Evolutionary conservation across 2,888 invertebrate species (phyloP), one percentile per base, ranked within the genome.

Genomic region (Cetonia aurata): DNA sequence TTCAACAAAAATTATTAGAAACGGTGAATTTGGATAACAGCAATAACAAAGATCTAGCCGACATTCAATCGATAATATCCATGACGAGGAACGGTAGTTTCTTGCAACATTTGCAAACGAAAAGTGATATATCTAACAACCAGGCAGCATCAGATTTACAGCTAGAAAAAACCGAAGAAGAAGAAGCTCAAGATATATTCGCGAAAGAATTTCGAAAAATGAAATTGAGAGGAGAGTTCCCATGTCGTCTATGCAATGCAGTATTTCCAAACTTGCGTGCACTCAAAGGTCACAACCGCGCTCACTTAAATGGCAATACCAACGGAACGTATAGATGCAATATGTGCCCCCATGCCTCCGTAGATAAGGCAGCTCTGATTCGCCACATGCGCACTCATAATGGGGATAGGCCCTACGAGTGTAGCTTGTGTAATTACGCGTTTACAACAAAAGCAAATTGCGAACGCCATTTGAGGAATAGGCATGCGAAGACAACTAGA

Each of bases 381-480:
- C 90, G 96, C 17, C 98, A 98, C 80, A 92, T 98, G 90, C 88
- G 97, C 52, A 95, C 95, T 0, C 98, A 98, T 85, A 98, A 96
- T 80, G 98, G 98, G 0, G 97, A 98, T 79, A 88, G 97, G 10
- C 98, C 98, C 0, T 98, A 95, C 81, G 96, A 96, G 83, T 98
- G 98, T 81, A 91, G 93, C 0, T 89, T 97, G n/a, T 98, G 98
- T 84, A 95, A 95, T 80, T 97, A 96, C 81, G 96, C 97, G 1
- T 98, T 98, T 84, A 98, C 98, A 31, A 98, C 98, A 0, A 97
- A 98, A 86, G 97, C 98, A 0, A 98, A 98, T 82, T 98, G 98
- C 83, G 98, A 98, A 85, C 88, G 98, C 6, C 98, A 98, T 83
- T 88, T 98, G 77, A 88, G 96, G 75, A 98, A 98, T 83, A 90